A percentile compares a stretch with the other conserved stretches of the same genome.
phyloP scores from a whole-genome alignment of 1,140 invertebrate genomes.

The Colletes gigas region DNA sequence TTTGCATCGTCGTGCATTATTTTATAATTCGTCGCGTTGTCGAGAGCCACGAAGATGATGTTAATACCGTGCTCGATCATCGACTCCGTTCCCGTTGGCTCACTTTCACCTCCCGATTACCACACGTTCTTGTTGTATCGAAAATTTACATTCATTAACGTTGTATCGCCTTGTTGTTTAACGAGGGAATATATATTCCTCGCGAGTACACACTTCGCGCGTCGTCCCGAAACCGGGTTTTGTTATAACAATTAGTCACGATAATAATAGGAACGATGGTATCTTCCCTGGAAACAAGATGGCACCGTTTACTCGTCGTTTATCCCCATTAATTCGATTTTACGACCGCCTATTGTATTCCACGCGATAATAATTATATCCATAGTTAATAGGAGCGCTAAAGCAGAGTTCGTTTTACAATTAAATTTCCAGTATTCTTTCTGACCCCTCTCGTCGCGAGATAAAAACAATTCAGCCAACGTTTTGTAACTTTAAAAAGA shows the following conservation, averaged over 20 bases:
- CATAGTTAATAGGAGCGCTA: too few relatives aligned
- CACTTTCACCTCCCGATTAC: constrained; percentile 33
- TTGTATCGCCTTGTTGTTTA: neutral
- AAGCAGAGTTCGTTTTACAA: too few relatives aligned
- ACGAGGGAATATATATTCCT: neutral
- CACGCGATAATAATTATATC: too few relatives aligned
- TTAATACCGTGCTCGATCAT: constrained; percentile 3
- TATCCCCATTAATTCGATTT: too few relatives aligned
- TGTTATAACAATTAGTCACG: neutral
- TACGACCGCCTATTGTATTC: too few relatives aligned
- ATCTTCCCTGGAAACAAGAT: too few relatives aligned
- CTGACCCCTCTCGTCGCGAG: too few relatives aligned
- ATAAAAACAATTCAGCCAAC: too few relatives aligned
- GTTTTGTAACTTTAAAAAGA: too few relatives aligned
- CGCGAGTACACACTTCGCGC: neutral
- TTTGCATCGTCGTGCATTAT: neutral
- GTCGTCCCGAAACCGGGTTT: neutral
- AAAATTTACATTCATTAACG: constrained; percentile 40
- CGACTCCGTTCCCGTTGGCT: neutral
- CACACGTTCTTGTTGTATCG: constrained; percentile 13
- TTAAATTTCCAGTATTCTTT: too few relatives aligned
- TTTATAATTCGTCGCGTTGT: neutral
- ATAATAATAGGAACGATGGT: too few relatives aligned
- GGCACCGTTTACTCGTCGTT: too few relatives aligned
- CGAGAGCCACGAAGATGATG: neutral